Evolutionary conservation across 1,140 invertebrate genomes (phyloP), one percentile per base, ranked within the genome.

Genomic region (Drosophila bocqueti): DNA sequence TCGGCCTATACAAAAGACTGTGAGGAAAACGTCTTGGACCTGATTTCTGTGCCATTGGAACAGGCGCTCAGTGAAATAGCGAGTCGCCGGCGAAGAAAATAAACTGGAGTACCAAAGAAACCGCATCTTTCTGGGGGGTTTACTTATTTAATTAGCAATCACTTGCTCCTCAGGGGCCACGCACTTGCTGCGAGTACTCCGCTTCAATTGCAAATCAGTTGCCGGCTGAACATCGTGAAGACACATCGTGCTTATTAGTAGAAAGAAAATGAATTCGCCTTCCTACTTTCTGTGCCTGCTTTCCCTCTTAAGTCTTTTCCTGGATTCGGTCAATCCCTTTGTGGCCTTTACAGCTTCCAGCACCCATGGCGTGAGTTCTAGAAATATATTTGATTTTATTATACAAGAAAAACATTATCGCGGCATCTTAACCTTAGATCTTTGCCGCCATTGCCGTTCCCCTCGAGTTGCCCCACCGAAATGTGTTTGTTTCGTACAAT

Each of bases 401-500:
- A 13, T 36, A 38, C 5, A 38, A 13, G 13, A 16, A 11, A 40
- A 31, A 15, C 15, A 21, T 5, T 31, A 1, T 3, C 16, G 13
- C 5, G n/a, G 13, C 2, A 15, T 52, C 13, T 11, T 4, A n/a
- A 29, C n/a, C n/a, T n/a, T 29, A 92, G 91, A 73, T 96, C 55
- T 96, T 96, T 92, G 81, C 96, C 24, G 96, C 96, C 0, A 92
- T 96, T 40, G 95, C 96, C 0, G 94, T 96, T 29, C 96, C 96
- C 0, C 84, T 96, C n/a, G 96, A 96, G 81, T 93, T 96, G 43
- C 95, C 95, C 2, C 94, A 95, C 79, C 95, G 95, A 75, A 95
- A 96, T 76, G 94, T 96, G 42, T 96, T 96, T 72, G 93, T 96
- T 18, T 96, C 96, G 0, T 96, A 96, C 83, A 96, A 96, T 87